Evolutionary conservation across 2,888 invertebrate species (phyloP).

Genomic region (Epistrophe grossulariae): DNA sequence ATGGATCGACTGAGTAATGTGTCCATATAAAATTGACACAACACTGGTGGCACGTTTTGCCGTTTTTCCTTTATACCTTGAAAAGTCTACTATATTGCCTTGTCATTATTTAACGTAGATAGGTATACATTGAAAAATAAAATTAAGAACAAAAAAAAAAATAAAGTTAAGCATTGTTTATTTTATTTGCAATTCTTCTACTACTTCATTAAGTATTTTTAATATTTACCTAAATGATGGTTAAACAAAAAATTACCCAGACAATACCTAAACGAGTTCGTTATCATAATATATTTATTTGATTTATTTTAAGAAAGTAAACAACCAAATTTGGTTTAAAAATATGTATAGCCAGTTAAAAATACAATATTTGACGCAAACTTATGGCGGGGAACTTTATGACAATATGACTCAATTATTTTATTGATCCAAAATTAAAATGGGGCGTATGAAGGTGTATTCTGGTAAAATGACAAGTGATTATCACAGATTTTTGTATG

Average conservation of each 20-base stretch:
- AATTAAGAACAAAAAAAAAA: background rate
- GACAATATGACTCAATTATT: background rate
- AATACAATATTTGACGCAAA: background rate
- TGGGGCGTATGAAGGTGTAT: background rate
- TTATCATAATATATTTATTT: slow-evolving; percentile 2
- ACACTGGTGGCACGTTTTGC: slow-evolving; percentile 13
- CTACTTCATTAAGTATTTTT: slow-evolving; percentile 11
- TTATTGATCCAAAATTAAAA: background rate
- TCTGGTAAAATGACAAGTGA: too few species aligned
- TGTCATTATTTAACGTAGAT: background rate
- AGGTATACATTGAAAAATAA: too few species aligned
- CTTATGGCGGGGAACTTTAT: background rate
- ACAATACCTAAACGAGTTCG: background rate
- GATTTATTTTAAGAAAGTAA: slow-evolving; percentile 11
- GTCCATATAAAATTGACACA: slow-evolving; percentile 21
- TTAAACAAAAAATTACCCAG: background rate
- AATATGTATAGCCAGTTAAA: background rate
- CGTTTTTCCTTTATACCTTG: background rate
- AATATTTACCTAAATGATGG: background rate
- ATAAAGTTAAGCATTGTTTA: slow-evolving; percentile 6
- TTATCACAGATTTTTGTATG: background rate
- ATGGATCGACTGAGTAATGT: slow-evolving; percentile 45
- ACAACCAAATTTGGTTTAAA: background rate
- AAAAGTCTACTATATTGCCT: background rate
- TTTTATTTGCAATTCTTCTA: background rate